phyloP scores from a whole-genome alignment of 2,888 invertebrate genomes.

The Rutpela maculata region DNA sequence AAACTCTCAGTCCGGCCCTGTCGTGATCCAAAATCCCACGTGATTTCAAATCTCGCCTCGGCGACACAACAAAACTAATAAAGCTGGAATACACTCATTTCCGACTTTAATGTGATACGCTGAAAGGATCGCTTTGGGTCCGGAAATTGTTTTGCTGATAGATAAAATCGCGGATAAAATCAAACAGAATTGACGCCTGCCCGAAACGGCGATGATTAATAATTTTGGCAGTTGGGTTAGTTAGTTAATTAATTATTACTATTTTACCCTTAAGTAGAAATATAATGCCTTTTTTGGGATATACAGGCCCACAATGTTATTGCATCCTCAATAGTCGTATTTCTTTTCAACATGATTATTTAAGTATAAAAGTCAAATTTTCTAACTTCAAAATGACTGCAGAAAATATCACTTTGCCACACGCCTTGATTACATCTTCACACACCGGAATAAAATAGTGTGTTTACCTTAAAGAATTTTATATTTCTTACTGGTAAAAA shows the following conservation, averaged over 20 bases:
- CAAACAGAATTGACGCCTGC: conserved; percentile 4
- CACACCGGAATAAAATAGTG: too few relatives aligned
- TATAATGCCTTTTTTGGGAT: neutral
- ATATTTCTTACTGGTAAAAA: too few relatives aligned
- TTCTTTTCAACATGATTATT: too few relatives aligned
- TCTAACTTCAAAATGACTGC: too few relatives aligned
- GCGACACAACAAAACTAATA: conserved; percentile 16
- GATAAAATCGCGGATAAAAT: conserved; percentile 5
- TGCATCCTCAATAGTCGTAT: too few relatives aligned
- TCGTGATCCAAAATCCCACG: neutral
- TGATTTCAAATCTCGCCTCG: neutral
- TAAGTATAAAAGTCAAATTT: too few relatives aligned
- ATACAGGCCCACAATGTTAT: too few relatives aligned
- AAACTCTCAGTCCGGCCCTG: neutral
- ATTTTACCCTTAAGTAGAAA: neutral
- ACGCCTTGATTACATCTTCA: too few relatives aligned
- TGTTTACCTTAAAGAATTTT: too few relatives aligned
- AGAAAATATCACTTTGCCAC: too few relatives aligned
- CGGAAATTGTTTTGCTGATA: conserved; percentile 25
- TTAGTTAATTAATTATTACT: neutral
- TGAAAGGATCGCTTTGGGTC: conserved; percentile 14
- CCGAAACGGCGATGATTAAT: neutral
- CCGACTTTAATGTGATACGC: conserved; percentile 18
- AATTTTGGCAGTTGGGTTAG: neutral
- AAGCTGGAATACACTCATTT: conserved; percentile 16